These are phyloP conservation scores for Zelostemma sp. DNA, from an alignment of 1,140 invertebrate genomes.

Conservation along the genomic window DNA sequence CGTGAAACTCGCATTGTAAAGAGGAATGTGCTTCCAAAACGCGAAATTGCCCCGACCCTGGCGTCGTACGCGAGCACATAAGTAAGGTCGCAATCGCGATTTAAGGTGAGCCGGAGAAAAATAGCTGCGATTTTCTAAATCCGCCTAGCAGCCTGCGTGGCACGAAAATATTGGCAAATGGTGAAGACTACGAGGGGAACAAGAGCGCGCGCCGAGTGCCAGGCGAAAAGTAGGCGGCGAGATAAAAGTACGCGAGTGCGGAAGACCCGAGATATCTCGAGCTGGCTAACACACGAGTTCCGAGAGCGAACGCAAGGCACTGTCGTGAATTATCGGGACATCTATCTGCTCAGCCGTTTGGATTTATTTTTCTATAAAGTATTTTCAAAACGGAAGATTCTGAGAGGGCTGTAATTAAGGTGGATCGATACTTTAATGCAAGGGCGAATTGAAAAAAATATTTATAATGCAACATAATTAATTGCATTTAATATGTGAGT, in stretches of 20 bases:
- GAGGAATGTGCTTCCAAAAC: slow-evolving; percentile 24
- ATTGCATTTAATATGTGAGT: too few species aligned
- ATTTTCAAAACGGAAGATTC: slow-evolving; percentile 48
- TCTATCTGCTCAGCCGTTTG: slow-evolving; percentile 69
- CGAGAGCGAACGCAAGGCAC: slow-evolving; percentile 23
- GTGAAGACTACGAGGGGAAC: slow-evolving; percentile 44
- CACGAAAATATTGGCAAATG: slow-evolving; percentile 42
- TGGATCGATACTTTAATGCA: too few species aligned
- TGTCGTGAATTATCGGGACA: slow-evolving; percentile 77
- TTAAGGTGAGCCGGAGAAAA: slow-evolving; percentile 45
- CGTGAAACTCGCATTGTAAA: slow-evolving; percentile 31
- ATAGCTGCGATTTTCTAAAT: slow-evolving; percentile 47
- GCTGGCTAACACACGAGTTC: slow-evolving; percentile 4
- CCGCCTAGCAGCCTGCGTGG: slow-evolving; percentile 27
- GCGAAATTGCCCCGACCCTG: slow-evolving; percentile 14
- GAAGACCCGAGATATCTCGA: neutral
- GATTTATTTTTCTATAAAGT: slow-evolving; percentile 69
- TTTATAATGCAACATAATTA: too few species aligned
- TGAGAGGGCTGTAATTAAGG: too few species aligned
- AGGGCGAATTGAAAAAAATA: too few species aligned
- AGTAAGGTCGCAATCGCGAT: slow-evolving; percentile 46
- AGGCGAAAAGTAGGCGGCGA: neutral
- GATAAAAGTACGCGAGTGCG: neutral
- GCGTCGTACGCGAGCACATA: slow-evolving; percentile 31
- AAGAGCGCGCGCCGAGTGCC: slow-evolving; percentile 10